phyloP scores from a whole-genome alignment of 2,888 invertebrate species.

The Drosophila pegasa region DNA sequence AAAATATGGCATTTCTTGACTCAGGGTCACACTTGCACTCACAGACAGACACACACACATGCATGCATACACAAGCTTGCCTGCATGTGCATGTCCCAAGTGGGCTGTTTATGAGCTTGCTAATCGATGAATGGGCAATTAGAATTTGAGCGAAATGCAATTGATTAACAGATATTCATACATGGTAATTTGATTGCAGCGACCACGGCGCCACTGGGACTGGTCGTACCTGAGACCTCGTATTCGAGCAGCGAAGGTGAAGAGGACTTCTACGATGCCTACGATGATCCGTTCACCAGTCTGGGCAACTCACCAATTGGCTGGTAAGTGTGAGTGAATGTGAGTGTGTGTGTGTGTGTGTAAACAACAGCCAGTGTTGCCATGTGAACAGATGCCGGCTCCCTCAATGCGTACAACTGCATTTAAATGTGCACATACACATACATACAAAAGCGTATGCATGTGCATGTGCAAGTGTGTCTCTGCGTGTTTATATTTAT shows the following conservation, averaged over 20 bases:
- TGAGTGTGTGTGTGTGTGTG: not conserved
- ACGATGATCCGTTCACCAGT: conserved; percentile 88
- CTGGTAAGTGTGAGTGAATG: conserved; percentile 80
- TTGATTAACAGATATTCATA: conserved; percentile 33
- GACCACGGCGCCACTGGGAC: conserved; percentile 81
- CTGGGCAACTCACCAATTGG: conserved; percentile 84
- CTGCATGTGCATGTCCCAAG: conserved; percentile 7
- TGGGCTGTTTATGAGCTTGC: conserved; percentile 22
- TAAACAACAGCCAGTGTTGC: conserved; percentile 32
- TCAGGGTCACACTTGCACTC: conserved; percentile 29
- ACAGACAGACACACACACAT: not conserved
- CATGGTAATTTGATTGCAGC: conserved; percentile 65
- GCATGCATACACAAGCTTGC: not conserved
- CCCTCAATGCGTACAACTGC: conserved; percentile 23
- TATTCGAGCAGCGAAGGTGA: conserved; percentile 99
- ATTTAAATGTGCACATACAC: not conserved
- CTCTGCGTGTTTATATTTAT: not conserved
- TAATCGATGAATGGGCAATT: conserved; percentile 37
- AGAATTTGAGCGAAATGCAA: conserved; percentile 13
- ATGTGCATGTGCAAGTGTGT: not conserved
- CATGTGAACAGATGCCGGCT: conserved; percentile 44
- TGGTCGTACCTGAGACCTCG: conserved; percentile 93
- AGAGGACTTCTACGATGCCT: conserved; percentile 97
- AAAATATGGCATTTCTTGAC: conserved; percentile 20
- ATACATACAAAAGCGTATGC: not conserved